phyloP scores from a whole-genome alignment of 2,888 invertebrate species.

The Sthenelais limicola region DNA sequence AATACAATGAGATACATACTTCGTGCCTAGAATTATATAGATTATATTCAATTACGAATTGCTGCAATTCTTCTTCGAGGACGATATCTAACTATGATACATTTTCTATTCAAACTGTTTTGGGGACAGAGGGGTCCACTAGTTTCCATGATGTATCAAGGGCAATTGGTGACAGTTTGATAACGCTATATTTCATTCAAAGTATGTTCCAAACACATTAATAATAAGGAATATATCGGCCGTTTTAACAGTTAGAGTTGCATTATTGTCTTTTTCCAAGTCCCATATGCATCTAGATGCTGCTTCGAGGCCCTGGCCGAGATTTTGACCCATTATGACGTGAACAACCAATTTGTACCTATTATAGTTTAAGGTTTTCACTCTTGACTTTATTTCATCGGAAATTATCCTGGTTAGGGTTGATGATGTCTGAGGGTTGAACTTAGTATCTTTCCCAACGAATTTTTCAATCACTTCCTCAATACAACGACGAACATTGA shows the following conservation, averaged over 20 bases:
- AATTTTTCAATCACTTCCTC: background rate
- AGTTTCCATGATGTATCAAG: too few species aligned
- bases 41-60: too few species aligned
- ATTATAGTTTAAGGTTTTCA: conserved; percentile 21
- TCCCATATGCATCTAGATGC: conserved; percentile 33
- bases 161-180: too few species aligned
- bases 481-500: background rate
- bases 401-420: conserved; percentile 9
- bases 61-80: too few species aligned
- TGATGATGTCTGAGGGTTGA: conserved; percentile 1
- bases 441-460: background rate
- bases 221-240: conserved; percentile 18
- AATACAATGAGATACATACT: too few species aligned
- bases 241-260: conserved; percentile 8
- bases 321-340: conserved; percentile 26
- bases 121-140: too few species aligned
- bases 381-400: conserved; percentile 31
- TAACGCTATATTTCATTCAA: conserved; percentile 20
- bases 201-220: conserved; percentile 33
- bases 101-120: too few species aligned
- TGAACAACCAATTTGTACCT: conserved; percentile 33
- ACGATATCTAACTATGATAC: too few species aligned
- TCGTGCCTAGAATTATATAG: too few species aligned
- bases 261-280: conserved; percentile 11
- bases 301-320: conserved; percentile 24